These are phyloP conservation scores for Panulirus ornatus DNA, from an alignment of 1,140 invertebrate genomes.

Conservation along the genomic window DNA sequence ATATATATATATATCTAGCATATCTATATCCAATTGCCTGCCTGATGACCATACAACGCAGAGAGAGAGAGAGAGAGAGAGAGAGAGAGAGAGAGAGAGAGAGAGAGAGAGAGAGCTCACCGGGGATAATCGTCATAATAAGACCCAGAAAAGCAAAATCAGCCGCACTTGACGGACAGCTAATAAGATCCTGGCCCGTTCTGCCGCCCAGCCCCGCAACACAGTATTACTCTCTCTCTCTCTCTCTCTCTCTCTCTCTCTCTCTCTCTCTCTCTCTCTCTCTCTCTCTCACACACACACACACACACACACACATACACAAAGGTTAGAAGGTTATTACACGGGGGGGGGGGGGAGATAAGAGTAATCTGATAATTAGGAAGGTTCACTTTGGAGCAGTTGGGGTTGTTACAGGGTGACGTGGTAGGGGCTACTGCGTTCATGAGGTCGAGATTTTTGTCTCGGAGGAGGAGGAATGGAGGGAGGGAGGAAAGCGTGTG, in stretches of 20 bases:
- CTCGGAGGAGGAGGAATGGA: neutral
- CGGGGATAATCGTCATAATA: constrained; percentile 3
- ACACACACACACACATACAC: neutral
- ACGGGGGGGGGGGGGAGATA: neutral
- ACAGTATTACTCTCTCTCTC: neutral
- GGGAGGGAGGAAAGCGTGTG: neutral
- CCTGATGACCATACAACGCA: no score
- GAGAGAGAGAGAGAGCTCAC: no score
- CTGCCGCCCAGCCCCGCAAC: neutral
- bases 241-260: no score
- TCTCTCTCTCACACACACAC: constrained; percentile 9
- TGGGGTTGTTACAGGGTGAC: constrained; percentile 10
- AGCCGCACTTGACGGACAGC: neutral
- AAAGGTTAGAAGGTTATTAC: neutral
- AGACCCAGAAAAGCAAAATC: neutral
- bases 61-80: no score
- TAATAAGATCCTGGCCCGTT: constrained; percentile 20
- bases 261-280: constrained; percentile 9
- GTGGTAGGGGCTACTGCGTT: constrained; percentile 14
- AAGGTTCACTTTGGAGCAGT: constrained; percentile 30
- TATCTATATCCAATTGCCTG: no score
- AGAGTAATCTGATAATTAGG: constrained; percentile 29
- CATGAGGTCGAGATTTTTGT: constrained; percentile 21
- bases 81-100: no score
- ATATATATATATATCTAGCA: no score